Evolutionary conservation across 2,797 vertebrate species (phyloP).

Genomic region (Syngnathus acus): DNA sequence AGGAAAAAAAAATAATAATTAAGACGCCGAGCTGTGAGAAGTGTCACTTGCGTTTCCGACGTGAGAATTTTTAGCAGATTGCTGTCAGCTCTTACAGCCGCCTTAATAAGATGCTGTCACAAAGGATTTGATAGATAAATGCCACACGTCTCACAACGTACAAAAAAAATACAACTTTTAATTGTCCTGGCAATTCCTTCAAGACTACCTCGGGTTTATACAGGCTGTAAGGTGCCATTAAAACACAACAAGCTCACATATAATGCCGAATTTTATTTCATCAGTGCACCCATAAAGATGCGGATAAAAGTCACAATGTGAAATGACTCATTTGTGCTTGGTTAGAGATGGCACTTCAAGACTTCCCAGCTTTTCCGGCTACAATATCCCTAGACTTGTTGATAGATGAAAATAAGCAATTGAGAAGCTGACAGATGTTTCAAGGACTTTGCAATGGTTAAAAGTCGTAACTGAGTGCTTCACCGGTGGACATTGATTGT

Average conservation of each 20-base stretch:
- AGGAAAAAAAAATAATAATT: not conserved
- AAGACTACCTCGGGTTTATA: not conserved
- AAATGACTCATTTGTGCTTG: not conserved
- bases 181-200: not conserved
- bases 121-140: constrained; percentile 2
- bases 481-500: not conserved
- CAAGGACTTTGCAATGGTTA: too few species aligned
- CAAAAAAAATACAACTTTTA: not conserved
- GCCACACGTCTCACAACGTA: not conserved
- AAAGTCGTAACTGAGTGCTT: not conserved
- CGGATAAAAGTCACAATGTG: not conserved
- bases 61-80: constrained; percentile 2
- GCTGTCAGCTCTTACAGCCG: not conserved
- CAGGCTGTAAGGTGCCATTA: not conserved
- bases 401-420: too few species aligned
- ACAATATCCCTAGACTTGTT: too few species aligned
- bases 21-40: not conserved
- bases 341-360: not conserved
- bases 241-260: not conserved
- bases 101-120: not conserved
- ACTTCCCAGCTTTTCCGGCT: too few species aligned
- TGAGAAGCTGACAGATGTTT: too few species aligned
- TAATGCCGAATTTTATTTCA: not conserved
- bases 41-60: not conserved
- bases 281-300: not conserved